phyloP scores from a whole-genome alignment of 2,888 invertebrate species.

The Meteorus cinctellus region DNA sequence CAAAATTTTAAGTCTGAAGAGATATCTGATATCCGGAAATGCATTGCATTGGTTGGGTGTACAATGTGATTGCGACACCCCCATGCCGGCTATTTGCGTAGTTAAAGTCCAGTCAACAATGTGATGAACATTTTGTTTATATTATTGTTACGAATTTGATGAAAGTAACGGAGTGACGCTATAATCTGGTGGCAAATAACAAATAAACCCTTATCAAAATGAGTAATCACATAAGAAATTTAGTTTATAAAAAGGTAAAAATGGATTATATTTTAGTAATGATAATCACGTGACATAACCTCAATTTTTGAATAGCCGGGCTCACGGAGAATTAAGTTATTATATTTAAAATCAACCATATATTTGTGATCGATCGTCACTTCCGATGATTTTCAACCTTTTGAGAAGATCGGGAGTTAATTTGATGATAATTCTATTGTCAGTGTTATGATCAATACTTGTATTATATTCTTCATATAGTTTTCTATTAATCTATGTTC shows the following conservation, averaged over 20 bases:
- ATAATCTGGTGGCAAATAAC: neutral
- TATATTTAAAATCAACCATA: neutral
- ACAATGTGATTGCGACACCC: neutral
- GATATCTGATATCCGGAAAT: neutral
- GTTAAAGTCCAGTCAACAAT: neutral
- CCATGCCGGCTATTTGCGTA: too few relatives aligned
- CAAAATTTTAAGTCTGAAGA: neutral
- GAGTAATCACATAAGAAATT: conserved; percentile 50
- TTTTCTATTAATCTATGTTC: too few relatives aligned
- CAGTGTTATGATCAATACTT: too few relatives aligned
- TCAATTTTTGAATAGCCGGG: conserved; percentile 27
- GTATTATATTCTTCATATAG: too few relatives aligned
- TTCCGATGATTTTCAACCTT: too few relatives aligned
- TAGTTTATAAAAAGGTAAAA: conserved; percentile 53
- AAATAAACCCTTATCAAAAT: conserved; percentile 35
- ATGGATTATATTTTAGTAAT: neutral
- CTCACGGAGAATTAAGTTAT: conserved; percentile 23
- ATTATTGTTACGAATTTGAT: neutral
- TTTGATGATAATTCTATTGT: too few relatives aligned
- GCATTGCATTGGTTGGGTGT: neutral
- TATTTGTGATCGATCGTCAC: neutral
- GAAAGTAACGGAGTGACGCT: neutral
- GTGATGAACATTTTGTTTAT: neutral
- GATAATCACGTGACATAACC: conserved; percentile 38
- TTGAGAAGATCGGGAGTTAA: too few relatives aligned